A percentile compares a stretch with the other conserved stretches of the same genome.
Conservation (phyloP, 2,113 vertebrate species). For the Triplophysa dalaica region DNA sequence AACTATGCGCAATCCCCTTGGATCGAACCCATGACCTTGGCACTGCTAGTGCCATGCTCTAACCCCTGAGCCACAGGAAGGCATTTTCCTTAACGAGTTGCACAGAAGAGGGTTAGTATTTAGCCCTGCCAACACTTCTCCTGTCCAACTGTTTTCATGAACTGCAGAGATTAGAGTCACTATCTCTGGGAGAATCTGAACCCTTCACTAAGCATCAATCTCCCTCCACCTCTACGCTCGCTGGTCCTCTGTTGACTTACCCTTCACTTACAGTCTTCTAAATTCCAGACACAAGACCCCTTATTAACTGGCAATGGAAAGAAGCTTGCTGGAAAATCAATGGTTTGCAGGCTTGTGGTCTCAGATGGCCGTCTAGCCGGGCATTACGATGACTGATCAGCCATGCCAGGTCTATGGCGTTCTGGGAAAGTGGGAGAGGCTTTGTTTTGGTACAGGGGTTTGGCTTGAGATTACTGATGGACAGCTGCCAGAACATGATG, state of each 20-base stretch:
- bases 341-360: conserved; percentile 28
- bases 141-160: neutral
- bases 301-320: conserved; percentile 50
- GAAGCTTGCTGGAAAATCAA: conserved; percentile 54
- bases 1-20: too few relatives aligned
- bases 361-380: conserved; percentile 28
- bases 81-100: neutral
- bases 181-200: conserved; percentile 11
- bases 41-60: too few relatives aligned
- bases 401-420: conserved; percentile 13
- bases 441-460: conserved; percentile 35
- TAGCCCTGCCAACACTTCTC: neutral
- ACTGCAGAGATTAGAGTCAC: neutral
- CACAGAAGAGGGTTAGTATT: neutral
- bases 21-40: too few relatives aligned
- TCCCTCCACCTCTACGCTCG: neutral
- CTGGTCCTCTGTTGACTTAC: conserved; percentile 32
- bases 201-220: conserved; percentile 28
- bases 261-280: conserved; percentile 32
- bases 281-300: conserved; percentile 38
- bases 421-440: conserved; percentile 15
- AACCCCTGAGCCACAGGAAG: too few relatives aligned
- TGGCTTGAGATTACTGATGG: conserved; percentile 43
- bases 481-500: conserved; percentile 41
- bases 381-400: conserved; percentile 53